These are phyloP conservation scores for Urechis unicinctus DNA, from an alignment of 2,888 invertebrate species.

Conservation along the genomic window DNA sequence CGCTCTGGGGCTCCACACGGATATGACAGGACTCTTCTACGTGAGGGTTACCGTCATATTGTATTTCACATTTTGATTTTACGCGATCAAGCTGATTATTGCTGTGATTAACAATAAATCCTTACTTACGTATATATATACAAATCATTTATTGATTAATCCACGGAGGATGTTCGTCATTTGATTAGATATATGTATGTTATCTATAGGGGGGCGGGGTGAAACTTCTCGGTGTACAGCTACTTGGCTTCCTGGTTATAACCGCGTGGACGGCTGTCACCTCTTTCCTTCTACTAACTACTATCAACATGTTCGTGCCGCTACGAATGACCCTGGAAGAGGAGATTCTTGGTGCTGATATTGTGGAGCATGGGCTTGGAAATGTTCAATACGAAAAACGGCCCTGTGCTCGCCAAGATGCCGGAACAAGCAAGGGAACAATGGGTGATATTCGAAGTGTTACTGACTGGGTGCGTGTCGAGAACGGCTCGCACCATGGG, in stretches of 20 bases:
- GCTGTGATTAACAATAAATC: too few species aligned
- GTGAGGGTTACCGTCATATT: constrained; percentile 1
- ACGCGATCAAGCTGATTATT: too few species aligned
- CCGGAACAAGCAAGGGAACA: too few species aligned
- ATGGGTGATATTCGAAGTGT: too few species aligned
- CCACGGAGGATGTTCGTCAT: too few species aligned
- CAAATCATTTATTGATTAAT: background rate
- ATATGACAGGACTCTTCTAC: constrained; percentile 9
- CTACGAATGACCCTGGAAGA: constrained; percentile 10
- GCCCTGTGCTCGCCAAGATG: too few species aligned
- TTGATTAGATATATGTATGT: too few species aligned
- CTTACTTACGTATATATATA: too few species aligned
- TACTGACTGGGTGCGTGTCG: too few species aligned
- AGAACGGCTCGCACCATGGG: too few species aligned
- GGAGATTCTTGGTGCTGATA: constrained; percentile 12
- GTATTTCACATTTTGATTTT: too few species aligned
- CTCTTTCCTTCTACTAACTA: constrained; percentile 67
- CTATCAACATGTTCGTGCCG: constrained; percentile 7
- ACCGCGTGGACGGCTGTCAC: constrained; percentile 57
- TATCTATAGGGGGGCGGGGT: constrained; percentile 8
- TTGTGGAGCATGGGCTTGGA: constrained; percentile 11
- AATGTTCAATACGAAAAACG: background rate
- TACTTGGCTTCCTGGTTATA: constrained; percentile 4
- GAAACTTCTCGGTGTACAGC: constrained; percentile 6
- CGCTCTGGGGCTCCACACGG: constrained; percentile 5